Percentiles rank a stretch among this genome's conserved stretches.
Conservation (phyloP, 2,888 invertebrate species). For the Sarcophaga caerulescens region DNA sequence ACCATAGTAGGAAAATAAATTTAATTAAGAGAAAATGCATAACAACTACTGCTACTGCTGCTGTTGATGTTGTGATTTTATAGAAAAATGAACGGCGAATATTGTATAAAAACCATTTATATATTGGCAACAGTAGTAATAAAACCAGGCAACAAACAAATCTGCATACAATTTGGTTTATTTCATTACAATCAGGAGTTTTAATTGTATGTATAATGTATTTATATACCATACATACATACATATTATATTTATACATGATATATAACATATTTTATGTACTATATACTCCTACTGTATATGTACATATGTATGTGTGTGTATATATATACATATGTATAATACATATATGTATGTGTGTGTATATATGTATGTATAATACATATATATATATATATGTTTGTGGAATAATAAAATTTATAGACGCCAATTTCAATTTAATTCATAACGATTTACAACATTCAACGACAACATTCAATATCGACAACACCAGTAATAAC, state of each 20-base stretch:
- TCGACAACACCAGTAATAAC: conserved; percentile 22
- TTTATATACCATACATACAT: neutral
- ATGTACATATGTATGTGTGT: neutral
- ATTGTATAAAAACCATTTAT: neutral
- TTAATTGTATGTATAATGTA: neutral
- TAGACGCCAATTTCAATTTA: conserved; percentile 58
- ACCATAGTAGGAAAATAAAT: conserved; percentile 1
- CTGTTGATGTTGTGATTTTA: neutral
- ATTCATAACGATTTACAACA: conserved; percentile 67
- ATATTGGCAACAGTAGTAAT: neutral
- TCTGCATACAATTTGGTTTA: neutral
- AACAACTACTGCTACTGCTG: neutral
- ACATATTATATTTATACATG: neutral
- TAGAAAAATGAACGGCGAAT: neutral
- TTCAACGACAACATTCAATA: conserved; percentile 56
- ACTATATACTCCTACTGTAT: neutral
- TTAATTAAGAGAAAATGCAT: neutral
- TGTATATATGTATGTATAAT: neutral
- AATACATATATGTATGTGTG: neutral
- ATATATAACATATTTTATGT: neutral
- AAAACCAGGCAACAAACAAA: neutral
- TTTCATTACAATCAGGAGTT: too few species aligned
- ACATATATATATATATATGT: neutral
- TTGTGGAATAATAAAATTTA: conserved; percentile 27
- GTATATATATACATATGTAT: neutral